Evolutionary conservation across 2,888 invertebrate species (phyloP), one percentile per base, ranked within the genome.

Genomic region (Nomada flava): DNA sequence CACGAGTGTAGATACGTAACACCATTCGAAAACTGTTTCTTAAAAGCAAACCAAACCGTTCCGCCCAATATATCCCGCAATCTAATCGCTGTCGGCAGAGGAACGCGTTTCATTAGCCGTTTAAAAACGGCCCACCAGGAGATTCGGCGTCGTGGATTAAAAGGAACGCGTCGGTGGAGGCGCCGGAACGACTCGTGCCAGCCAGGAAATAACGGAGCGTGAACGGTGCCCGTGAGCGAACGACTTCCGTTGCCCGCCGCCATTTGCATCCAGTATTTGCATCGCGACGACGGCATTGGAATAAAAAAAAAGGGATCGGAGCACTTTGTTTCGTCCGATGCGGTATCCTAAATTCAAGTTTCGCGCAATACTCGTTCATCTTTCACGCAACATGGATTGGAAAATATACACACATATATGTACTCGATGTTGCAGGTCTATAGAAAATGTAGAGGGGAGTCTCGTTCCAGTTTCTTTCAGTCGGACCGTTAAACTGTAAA

Each of bases 161-260:
- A 74, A 75, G 44, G 59, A 69, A 82, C 85, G 84, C 87, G 87
- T 87, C 89, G 76, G 15, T 15, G 59, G 59, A 36, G 86, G 79
- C 74, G 88, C 82, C 85, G 83, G 77, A 84, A 85, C 81, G 82
- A 83, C 86, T 84, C 86, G 87, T 73, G 86, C 82, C 82, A 64
- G 86, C 83, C 91, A 91, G 92, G 92, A 93, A 92, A 90, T 91
- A 92, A 91, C 91, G 91, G 91, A 85, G 90, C 88, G 87, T 78
- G 84, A 86, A 88, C 85, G 83, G 85, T 85, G 83, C 76, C 55
- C 80, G 83, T 87, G 85, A 89, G 87, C 88, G 76, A 73, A 84
- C 88, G 86, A 89, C 90, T 92, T 92, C 92, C 92, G 90, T 86
- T 86, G 79, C 79, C 62, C 64, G 62, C 13, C 29, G 52, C 62